A percentile compares a stretch with the other conserved stretches of the same genome.
phyloP scores from a whole-genome alignment of 1,140 invertebrate genomes.

The Cyclina sinensis region DNA sequence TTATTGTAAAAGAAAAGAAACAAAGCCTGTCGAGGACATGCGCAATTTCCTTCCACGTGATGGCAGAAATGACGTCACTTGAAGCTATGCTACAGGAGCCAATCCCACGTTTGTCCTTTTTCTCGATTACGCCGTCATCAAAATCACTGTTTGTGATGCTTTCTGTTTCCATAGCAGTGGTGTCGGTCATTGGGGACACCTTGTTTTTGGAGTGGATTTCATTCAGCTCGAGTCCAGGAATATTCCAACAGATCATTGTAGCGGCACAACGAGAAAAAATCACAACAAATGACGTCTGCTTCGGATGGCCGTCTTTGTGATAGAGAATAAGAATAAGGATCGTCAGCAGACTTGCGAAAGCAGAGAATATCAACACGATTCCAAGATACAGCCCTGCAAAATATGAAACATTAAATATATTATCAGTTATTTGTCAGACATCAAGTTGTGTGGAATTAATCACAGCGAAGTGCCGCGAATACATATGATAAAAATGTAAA shows the following conservation, averaged over 20 bases:
- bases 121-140: background rate
- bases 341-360: background rate
- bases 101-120: background rate
- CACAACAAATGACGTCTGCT: background rate
- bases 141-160: background rate
- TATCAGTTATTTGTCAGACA: background rate
- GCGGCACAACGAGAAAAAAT: background rate
- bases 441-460: background rate
- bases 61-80: no score
- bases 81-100: background rate
- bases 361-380: background rate
- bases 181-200: background rate
- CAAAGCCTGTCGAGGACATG: conserved; percentile 5
- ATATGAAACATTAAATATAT: background rate
- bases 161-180: background rate
- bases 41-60: background rate
- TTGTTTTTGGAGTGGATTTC: background rate
- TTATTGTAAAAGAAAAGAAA: conserved; percentile 5
- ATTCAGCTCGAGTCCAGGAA: background rate
- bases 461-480: background rate
- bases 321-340: conserved; percentile 18
- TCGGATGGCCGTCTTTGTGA: conserved; percentile 30
- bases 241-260: background rate
- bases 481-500: no score
- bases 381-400: conserved; percentile 39